Base-by-base conservation (phyloP, 1,140 invertebrate genomes). In the Nephila pilipes region DNA sequence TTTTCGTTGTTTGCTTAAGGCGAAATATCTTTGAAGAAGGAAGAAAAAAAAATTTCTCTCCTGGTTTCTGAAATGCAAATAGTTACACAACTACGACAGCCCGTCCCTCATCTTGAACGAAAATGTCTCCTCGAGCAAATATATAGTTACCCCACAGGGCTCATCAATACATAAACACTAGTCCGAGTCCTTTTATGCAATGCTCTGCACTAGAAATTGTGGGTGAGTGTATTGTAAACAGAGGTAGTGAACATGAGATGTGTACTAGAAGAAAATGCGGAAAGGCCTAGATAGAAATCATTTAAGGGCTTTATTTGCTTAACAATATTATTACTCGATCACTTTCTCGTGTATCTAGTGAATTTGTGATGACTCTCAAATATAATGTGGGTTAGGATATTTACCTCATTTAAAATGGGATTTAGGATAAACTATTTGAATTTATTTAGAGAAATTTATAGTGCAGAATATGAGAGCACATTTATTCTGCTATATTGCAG, bases 21-120 rank as follows among this genome's bases (percentile, higher is more conserved):
- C 63, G 25, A 65, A 65, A 65, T 65, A 65, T 65, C n/a, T 25
- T 46, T 46, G 6, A 25, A n/a, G 63, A 65, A n/a, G 25, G 2
- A 25, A n/a, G 18, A 10, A 10, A 16, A 29, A 65, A 63, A 63
- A 65, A 65, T 14, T 5, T 2, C n/a, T 65, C 63, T 65, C 25
- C 63, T 29, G 22, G 63, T 65, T 65, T 65, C 63, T 14, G 63
- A 65, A 65, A 65, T 65, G 63, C 63, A 65, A 65, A 65, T 65
- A 65, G 63, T 65, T 65, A 65, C 63, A 65, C 25, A 65, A 25
- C 25, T 65, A n/a, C 63, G 63, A 65, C 63, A 65, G 2, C 63
- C n/a, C 25, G 63, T 65, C 63, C 63, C 25, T 65, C 63, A 65
- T 65, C 6, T n/a, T 65, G n/a, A 65, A 65, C n/a, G 63, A 65